Base-by-base conservation (phyloP, 2,113 vertebrate species). In the Erinaceus europaeus region DNA sequence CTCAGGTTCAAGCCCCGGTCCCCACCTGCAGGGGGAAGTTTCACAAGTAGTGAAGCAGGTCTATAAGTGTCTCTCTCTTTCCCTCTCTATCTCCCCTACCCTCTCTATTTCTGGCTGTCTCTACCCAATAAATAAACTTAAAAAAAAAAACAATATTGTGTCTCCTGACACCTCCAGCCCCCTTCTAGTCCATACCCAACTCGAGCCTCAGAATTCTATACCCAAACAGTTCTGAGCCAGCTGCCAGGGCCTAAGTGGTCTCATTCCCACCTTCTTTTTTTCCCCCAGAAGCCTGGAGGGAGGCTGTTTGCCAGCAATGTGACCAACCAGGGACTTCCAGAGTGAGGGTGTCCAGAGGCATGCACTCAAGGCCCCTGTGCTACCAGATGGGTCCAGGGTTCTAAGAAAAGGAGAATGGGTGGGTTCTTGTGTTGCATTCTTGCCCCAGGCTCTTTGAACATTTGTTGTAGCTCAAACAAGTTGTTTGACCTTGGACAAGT, bases 401-500 rank as follows among this genome's bases (percentile, higher is more conserved):
- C 29, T 14, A 34, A 18, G 11, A 76, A 32, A 50, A 71, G 53
- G 4, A 2, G 14, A 17, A 0, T 4, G 5, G 1, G 2, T 3
- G 4, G n/a, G 50, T 14, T 42, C 34, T 57, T 64, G 62, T 81
- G 46, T 64, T 72, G 18, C 29, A 73, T 12, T 59, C 73, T 59
- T 65, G 32, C 17, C 62, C 76, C 48, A 13, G 48, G 57, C 42
- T 82, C 55, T 84, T 55, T 21, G 83, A 83, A 80, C 5, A 32
- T 21, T 84, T 50, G 44, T n/a, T 29, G 44, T 74, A 69, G 38
- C 71, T 91, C 71, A 59, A 68, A 94, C 59, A 84, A 84, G 57
- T 68, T 84, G 62, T 71, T 71, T 80, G 77, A 89, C 89, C 74
- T 88, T 84, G 81, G 53, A 38, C 68, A 73, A 90, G 62, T 75